Evolutionary conservation across 2,888 invertebrate genomes (phyloP), one percentile per base, ranked within the genome.

Genomic region (Uropetala carovei): DNA sequence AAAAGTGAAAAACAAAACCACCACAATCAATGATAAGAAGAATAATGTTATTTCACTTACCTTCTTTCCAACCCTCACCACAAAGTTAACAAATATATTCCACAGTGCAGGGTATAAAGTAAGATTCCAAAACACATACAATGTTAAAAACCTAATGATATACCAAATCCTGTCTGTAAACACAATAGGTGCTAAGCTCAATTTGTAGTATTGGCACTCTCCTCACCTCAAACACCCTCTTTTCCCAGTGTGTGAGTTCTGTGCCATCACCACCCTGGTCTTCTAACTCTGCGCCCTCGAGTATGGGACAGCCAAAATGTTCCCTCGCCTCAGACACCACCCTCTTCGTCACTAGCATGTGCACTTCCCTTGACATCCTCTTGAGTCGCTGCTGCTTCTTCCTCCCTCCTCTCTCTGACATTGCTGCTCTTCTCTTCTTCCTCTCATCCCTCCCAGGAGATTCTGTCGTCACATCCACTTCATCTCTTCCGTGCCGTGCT

Each of bases 191-290:
- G 1, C 5, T 43, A 43, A 43, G 43, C 3, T 43, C 43, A 43
- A 43, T 43, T 43, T 43, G 43, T 43, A 43, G 43, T 43, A 8
- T 64, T 64, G 64, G 64, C 11, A 5, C 10, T 64, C n/a, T n/a
- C 93, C 94, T 95, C 94, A 99, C 99, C 96, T 99, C 99, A 95
- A 99, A 99, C 2, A 99, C 97, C 92, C 99, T 95, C 94, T 99
- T 99, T 95, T 99, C 99, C 99, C 99, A 99, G 94, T 99, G 99
- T 0, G 99, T 99, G 84, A 99, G 95, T 0, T 98, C 98, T 0
- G 99, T 99, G 0, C 99, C 99, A 93, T 99, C 99, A 22, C 98
- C 99, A 0, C 99, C 99, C 95, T 99, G 99, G 95, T 99, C 99
- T 95, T 99, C 99, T 83, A 99, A 95, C 95, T 99, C 99, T 0